phyloP scores from a whole-genome alignment of 2,888 invertebrate species.

The Spilarctia lutea region DNA sequence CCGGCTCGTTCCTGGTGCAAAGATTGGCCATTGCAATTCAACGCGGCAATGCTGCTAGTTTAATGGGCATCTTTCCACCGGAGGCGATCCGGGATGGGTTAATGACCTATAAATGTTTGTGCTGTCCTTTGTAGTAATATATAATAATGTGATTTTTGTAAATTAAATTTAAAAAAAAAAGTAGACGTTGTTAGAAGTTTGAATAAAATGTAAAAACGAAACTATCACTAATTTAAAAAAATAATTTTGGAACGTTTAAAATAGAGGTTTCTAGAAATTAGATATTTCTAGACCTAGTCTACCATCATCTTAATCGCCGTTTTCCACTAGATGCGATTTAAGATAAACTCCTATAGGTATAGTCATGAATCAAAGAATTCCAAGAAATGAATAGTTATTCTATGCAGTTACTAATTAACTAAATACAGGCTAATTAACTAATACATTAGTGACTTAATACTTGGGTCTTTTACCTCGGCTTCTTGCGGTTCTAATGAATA shows the following conservation, averaged over 20 bases:
- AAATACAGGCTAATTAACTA: neutral
- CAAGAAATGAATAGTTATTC: neutral
- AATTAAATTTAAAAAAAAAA: no score
- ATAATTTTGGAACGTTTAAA: neutral
- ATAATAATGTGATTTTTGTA: no score
- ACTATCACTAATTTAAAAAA: no score
- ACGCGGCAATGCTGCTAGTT: no score
- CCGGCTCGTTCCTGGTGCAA: no score
- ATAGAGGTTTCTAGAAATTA: neutral
- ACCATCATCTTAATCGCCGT: neutral
- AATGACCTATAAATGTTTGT: no score
- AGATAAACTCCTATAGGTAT: no score
- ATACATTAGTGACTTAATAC: neutral
- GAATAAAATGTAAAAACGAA: neutral
- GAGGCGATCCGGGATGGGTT: no score
- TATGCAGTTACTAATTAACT: neutral
- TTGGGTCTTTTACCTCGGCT: neutral
- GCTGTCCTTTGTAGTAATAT: no score
- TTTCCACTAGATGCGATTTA: no score
- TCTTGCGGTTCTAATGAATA: conserved; percentile 1
- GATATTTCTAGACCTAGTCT: neutral
- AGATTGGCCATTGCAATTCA: no score
- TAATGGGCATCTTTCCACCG: no score
- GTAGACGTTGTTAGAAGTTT: neutral
- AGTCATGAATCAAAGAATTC: neutral